Evolutionary conservation across 2,797 vertebrate species (phyloP).

Genomic region (Enteromius fasciolatus): DNA sequence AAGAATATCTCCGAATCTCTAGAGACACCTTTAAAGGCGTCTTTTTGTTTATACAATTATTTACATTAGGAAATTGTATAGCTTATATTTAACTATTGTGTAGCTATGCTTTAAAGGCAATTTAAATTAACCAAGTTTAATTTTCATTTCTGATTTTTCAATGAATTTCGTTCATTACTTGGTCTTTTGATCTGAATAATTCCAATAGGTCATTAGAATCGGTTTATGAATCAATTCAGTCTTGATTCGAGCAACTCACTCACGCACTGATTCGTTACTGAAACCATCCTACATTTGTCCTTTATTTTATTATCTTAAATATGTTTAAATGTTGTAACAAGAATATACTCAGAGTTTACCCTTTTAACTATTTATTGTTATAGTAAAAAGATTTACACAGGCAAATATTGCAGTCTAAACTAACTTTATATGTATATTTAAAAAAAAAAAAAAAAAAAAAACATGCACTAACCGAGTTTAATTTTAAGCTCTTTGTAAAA

Average conservation of each 20-base stretch:
- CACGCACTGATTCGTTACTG: background rate
- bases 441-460: background rate
- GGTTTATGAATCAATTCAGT: background rate
- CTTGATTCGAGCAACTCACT: background rate
- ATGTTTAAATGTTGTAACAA: background rate
- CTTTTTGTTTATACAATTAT: background rate
- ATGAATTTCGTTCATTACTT: background rate
- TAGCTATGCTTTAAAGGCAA: too few relatives aligned
- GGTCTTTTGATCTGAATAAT: background rate
- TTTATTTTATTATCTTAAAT: background rate
- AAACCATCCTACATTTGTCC: background rate
- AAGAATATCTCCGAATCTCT: background rate
- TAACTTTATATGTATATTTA: background rate
- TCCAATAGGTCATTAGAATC: background rate
- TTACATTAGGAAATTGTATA: background rate
- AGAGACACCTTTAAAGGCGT: background rate
- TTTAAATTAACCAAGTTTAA: background rate
- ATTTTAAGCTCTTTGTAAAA: background rate
- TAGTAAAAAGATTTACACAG: background rate
- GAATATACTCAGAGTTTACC: background rate
- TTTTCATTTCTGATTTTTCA: background rate
- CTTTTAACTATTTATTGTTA: background rate
- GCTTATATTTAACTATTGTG: too few relatives aligned
- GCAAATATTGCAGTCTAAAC: background rate
- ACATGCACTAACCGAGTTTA: background rate